Base-by-base conservation (phyloP, 2,797 vertebrate species). In the Acipenser transmontanus region DNA sequence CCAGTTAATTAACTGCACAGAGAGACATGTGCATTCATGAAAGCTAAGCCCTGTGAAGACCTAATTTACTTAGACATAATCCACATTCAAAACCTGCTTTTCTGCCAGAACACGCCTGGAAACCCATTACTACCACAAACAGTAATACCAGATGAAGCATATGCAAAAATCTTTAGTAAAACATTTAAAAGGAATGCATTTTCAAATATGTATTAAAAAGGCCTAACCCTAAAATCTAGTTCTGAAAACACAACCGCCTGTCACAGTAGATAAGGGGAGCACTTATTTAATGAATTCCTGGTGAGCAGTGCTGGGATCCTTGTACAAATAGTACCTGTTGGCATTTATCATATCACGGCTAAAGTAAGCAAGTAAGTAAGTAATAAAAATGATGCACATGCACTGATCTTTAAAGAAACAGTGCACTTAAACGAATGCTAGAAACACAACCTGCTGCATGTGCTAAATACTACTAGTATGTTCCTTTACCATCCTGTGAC, bases 341-440 rank as follows among this genome's bases (percentile, higher is more conserved):
- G 48, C 9, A 49, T 66, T 65, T 56, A 69, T 49, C 34, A 62
- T 7, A 8, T 59, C 34, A 50, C 47, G 59, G 64, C 57, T 64
- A 66, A 61, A 66, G 68, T 34, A 49, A 17, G 17, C 17, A 17
- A 17, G 17, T 17, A 34, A 34, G 20, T 34, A 34, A 34, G 34
- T 34, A 34, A 34, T 34, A 34, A 34, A 34, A 4, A 34, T 34
- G 34, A 34, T 34, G 20, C 1, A 1, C 20, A 34, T 3, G 34
- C 34, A 34, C 34, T 34, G 34, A 34, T 34, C 34, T 34, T 34
- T 34, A 34, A 34, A 34, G 34, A 34, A 34, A 34, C 4, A 34
- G 34, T 3, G 34, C 3, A 34, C 34, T 34, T 34, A 34, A 34
- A 34, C 4, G 4, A 34, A 34, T 34, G 34, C 34, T 34, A 34